Percentiles rank a stretch among this genome's conserved stretches.
Conservation (phyloP, 2,888 invertebrate genomes). For the Lypha dubia region DNA sequence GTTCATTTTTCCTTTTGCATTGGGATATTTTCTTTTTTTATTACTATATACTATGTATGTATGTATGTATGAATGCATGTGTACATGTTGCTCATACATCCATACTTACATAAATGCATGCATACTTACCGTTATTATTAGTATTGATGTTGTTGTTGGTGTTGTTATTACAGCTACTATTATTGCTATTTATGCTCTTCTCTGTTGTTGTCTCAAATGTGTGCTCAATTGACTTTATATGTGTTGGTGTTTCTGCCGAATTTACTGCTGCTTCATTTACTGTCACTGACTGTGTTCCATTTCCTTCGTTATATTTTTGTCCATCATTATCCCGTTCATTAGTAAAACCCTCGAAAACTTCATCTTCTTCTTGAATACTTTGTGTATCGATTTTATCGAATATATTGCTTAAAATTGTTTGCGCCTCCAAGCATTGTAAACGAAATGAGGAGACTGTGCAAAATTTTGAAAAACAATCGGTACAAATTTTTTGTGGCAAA, state of each 20-base stretch:
- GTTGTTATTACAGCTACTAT: constrained; percentile 28
- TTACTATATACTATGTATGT: constrained; percentile 45
- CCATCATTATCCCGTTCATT: constrained; percentile 65
- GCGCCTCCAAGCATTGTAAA: constrained; percentile 78
- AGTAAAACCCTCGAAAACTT: constrained; percentile 71
- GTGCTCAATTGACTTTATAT: constrained; percentile 43
- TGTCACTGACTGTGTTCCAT: constrained; percentile 36
- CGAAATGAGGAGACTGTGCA: constrained; percentile 79
- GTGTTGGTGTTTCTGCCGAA: constrained; percentile 13
- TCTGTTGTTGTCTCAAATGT: constrained; percentile 43
- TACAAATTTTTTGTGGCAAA: constrained; percentile 80
- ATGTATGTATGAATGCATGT: too few species aligned
- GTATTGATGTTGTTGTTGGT: constrained; percentile 26
- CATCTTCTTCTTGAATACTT: constrained; percentile 75
- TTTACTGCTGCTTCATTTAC: constrained; percentile 17
- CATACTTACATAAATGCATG: constrained; percentile 6
- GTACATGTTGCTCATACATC: not conserved
- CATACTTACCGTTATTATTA: constrained; percentile 60
- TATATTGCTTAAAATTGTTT: constrained; percentile 78
- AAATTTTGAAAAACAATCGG: constrained; percentile 80
- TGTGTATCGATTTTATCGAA: constrained; percentile 80
- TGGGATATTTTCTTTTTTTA: constrained; percentile 37
- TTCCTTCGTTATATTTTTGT: constrained; percentile 50
- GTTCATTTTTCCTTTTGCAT: constrained; percentile 37
- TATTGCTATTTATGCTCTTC: constrained; percentile 49